Conservation (phyloP, 2,888 invertebrate genomes). For the Heliconius erato region DNA sequence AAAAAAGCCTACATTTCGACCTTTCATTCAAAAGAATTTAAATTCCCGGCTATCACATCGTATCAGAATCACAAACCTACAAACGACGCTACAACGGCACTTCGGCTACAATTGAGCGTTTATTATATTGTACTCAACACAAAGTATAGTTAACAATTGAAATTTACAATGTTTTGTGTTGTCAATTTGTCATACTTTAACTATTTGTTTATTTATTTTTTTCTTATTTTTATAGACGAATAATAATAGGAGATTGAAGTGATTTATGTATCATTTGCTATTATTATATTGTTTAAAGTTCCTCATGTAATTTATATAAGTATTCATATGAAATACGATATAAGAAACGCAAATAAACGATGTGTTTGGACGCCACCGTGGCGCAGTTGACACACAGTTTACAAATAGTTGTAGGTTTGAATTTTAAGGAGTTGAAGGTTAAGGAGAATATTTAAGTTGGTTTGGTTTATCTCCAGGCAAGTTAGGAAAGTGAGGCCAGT, state of each 20-base stretch:
- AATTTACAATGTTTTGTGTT: constrained; percentile 16
- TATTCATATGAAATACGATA: neutral
- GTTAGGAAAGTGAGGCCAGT: too few relatives aligned
- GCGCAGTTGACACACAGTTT: neutral
- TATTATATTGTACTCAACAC: constrained; percentile 1
- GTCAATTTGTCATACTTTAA: neutral
- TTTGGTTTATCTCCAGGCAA: too few relatives aligned
- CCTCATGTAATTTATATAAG: constrained; percentile 1
- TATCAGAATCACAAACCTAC: neutral
- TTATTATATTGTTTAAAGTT: neutral
- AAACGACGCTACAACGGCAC: neutral
- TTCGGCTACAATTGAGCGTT: neutral
- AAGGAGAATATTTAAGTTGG: too few relatives aligned
- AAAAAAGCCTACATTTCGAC: neutral
- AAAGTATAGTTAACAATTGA: constrained; percentile 2
- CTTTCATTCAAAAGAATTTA: neutral
- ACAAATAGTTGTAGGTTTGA: too few relatives aligned
- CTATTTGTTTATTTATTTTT: neutral
- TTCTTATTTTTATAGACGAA: neutral
- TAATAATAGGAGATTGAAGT: neutral
- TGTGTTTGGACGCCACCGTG: neutral
- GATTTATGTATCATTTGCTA: neutral
- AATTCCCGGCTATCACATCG: neutral
- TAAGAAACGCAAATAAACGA: neutral
- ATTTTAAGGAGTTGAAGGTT: too few relatives aligned